Base-by-base conservation (phyloP, 1,140 invertebrate species). In the Drosophila ogumai region DNA sequence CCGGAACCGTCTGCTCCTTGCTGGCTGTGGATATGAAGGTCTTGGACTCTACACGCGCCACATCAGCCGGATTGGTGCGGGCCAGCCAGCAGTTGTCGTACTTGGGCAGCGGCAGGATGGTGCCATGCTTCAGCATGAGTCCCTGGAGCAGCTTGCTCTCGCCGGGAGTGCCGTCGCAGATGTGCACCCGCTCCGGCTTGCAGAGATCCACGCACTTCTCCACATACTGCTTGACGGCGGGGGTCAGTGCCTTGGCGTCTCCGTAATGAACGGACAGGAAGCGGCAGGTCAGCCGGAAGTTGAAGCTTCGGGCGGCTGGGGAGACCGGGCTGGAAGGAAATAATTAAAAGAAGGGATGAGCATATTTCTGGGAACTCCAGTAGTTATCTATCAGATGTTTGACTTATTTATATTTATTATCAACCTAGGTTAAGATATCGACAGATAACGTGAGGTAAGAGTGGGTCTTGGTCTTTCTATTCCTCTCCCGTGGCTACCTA, bases 41-140 rank as follows among this genome's bases (percentile, higher is more conserved):
- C 81, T 95, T 95, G 43, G 96, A 96, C 92, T 99, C 98, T 1
- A 99, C 98, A 32, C 98, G 94, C 0, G 98, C 98, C 6, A 99
- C 98, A 93, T 99, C 98, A 0, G 95, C 96, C 1, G 98, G 98
- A 93, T 99, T 98, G 2, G 98, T 99, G 73, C 95, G 94, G 1
- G 97, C 96, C 66, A 98, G 93, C 96, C 96, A 98, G 82, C 97
- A 98, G 86, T 98, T 98, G 44, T 97, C 93, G 90, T 98, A 97
- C 94, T 98, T 98, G 3, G 95, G 94, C 44, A 98, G 91, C 6
- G 94, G 93, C 54, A 95, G 93, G 19, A 98, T 95, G 22, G 96
- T 96, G 19, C 96, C 96, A 78, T 94, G 93, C 57, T 94, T 93
- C 67, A 95, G 92, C 81, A 97, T 93, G 2, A 95, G 82, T 15